phyloP scores from a whole-genome alignment of 1,140 invertebrate species.

The Drosophila kurseongensis region DNA sequence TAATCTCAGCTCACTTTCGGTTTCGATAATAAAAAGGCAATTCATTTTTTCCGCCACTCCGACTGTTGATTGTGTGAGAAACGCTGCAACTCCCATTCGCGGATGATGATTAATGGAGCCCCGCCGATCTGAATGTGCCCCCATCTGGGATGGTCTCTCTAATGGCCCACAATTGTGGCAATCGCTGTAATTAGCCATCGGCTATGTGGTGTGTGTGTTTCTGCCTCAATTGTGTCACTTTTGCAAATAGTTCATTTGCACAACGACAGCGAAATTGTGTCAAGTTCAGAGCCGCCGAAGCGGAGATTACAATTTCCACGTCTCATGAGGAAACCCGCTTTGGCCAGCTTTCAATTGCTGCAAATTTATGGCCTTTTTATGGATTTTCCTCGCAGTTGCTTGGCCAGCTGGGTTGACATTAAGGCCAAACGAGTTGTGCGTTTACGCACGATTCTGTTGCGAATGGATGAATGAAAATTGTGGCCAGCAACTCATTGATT shows the following conservation, averaged over 20 bases:
- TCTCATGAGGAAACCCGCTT: constrained; percentile 31
- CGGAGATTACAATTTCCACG: constrained; percentile 34
- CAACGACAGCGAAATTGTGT: constrained; percentile 57
- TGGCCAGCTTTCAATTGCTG: constrained; percentile 27
- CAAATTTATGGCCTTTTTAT: constrained; percentile 35
- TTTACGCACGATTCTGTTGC: constrained; percentile 69
- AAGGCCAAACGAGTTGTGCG: constrained; percentile 72
- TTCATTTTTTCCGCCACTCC: constrained; percentile 48
- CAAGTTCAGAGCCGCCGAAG: constrained; percentile 58
- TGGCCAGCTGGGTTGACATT: constrained; percentile 56
- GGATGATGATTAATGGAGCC: constrained; percentile 67
- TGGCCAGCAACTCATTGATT: constrained; percentile 13
- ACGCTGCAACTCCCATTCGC: constrained; percentile 41
- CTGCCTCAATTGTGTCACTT: constrained; percentile 58
- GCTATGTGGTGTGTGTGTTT: constrained; percentile 6
- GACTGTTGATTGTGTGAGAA: constrained; percentile 34
- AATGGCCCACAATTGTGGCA: constrained; percentile 55
- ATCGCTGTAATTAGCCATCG: constrained; percentile 58
- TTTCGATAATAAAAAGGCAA: constrained; percentile 71
- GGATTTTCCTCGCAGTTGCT: constrained; percentile 19
- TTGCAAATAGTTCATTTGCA: constrained; percentile 64
- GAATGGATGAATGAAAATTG: constrained; percentile 49
- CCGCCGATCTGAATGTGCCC: constrained; percentile 26
- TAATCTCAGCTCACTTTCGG: constrained; percentile 62
- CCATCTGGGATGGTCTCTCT: constrained; percentile 44